These are phyloP conservation scores for Bujurquina vittata DNA, from an alignment of 2,113 vertebrate species.

Conservation along the genomic window DNA sequence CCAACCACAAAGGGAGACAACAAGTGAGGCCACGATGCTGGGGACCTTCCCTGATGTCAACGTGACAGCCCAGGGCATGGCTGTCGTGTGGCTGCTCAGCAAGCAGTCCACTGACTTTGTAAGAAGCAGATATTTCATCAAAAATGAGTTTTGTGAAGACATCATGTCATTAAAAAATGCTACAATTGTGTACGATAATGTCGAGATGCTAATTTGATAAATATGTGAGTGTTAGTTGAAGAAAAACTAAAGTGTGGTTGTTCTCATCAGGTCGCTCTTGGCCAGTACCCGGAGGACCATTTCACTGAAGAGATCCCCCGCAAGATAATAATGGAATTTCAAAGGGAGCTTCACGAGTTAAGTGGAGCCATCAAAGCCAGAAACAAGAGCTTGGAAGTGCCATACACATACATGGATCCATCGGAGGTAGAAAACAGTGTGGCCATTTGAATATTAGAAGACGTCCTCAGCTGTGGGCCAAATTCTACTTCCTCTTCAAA, in stretches of 20 bases:
- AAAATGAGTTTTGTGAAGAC: background rate
- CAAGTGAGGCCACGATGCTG: too few species aligned
- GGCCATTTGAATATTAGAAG: background rate
- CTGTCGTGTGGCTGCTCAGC: conserved; percentile 58
- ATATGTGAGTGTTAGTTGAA: background rate
- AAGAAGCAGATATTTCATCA: background rate
- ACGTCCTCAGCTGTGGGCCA: background rate
- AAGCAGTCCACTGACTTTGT: conserved; percentile 63
- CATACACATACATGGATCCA: conserved; percentile 65
- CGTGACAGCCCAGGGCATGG: conserved; percentile 2
- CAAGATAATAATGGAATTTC: conserved; percentile 34
- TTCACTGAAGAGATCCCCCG: background rate
- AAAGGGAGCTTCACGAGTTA: conserved; percentile 31
- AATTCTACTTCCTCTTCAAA: background rate
- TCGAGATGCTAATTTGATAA: background rate
- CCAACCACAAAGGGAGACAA: too few species aligned
- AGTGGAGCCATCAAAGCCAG: conserved; percentile 37
- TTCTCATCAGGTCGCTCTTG: too few species aligned
- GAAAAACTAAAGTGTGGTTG: background rate
- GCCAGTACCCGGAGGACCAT: too few species aligned
- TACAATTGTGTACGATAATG: background rate
- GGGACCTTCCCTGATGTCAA: too few species aligned
- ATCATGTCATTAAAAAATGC: too few species aligned
- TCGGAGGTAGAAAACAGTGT: conserved; percentile 39
- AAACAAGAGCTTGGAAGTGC: conserved; percentile 41